phyloP scores from a whole-genome alignment of 2,888 invertebrate species.

The Limnephilus rhombicus region DNA sequence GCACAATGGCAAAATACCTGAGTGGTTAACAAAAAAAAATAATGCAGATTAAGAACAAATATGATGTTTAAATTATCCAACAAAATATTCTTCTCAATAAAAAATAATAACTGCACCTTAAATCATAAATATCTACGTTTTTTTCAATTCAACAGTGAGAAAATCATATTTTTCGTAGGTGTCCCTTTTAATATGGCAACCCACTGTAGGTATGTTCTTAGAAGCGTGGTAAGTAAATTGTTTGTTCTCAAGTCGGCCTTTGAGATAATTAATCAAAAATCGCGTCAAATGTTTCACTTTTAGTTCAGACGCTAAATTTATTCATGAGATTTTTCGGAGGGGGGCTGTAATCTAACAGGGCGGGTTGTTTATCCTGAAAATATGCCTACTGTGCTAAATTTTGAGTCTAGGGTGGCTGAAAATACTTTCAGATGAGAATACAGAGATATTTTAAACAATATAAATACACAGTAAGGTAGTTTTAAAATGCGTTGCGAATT shows the following conservation, averaged over 20 bases:
- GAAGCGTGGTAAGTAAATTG: not conserved
- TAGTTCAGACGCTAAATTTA: slow-evolving; percentile 4
- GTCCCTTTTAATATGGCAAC: too few species aligned
- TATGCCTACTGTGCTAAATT: not conserved
- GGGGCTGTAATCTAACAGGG: not conserved
- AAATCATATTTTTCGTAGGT: too few species aligned
- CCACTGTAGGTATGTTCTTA: not conserved
- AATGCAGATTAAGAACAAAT: too few species aligned
- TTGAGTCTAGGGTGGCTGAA: not conserved
- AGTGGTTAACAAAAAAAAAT: too few species aligned
- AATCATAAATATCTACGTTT: too few species aligned
- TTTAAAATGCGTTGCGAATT: too few species aligned
- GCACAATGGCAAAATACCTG: too few species aligned
- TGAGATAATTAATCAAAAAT: slow-evolving; percentile 28
- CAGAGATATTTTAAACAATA: not conserved
- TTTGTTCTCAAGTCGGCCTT: not conserved
- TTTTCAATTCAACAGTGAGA: too few species aligned
- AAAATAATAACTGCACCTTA: too few species aligned
- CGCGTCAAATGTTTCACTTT: slow-evolving; percentile 6
- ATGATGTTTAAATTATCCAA: too few species aligned
- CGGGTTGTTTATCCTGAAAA: slow-evolving; percentile 2
- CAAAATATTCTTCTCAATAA: too few species aligned
- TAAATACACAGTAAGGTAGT: not conserved
- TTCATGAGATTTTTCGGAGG: not conserved
- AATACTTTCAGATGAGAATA: not conserved